Percentiles rank a stretch among this genome's conserved stretches.
Conservation (phyloP, 2,888 invertebrate species). For the Orthosia gracilis region DNA sequence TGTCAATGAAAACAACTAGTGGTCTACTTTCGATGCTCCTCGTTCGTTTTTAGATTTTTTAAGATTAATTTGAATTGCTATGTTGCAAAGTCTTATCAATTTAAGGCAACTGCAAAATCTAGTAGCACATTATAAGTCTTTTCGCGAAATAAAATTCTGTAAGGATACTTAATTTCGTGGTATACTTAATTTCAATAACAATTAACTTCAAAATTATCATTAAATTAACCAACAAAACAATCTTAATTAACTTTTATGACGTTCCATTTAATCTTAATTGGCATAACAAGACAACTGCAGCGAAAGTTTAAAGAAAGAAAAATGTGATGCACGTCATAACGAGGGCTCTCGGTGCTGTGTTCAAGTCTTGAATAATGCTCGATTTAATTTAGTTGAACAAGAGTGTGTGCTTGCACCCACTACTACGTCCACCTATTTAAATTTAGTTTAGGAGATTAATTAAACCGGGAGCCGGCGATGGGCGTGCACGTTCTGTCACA, state of each 20-base stretch:
- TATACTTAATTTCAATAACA: neutral
- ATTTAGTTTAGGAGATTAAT: conserved; percentile 88
- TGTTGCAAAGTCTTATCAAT: neutral
- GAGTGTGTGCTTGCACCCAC: conserved; percentile 70
- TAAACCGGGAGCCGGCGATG: conserved; percentile 78
- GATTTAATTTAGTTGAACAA: conserved; percentile 78
- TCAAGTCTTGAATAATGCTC: conserved; percentile 76
- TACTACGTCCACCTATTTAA: conserved; percentile 81
- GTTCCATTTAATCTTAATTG: conserved; percentile 46
- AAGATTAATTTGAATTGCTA: neutral
- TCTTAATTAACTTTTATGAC: conserved; percentile 29
- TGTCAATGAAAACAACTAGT: conserved; percentile 40
- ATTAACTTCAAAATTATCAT: neutral
- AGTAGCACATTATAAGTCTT: neutral
- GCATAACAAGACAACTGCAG: conserved; percentile 52
- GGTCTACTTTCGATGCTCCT: conserved; percentile 9
- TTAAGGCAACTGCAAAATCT: neutral
- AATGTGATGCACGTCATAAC: conserved; percentile 75
- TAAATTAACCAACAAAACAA: conserved; percentile 25
- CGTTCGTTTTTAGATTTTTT: neutral
- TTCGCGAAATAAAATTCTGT: no score
- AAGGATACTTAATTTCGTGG: no score
- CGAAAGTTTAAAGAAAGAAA: conserved; percentile 69
- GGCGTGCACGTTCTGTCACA: conserved; percentile 81
- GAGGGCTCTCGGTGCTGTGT: conserved; percentile 69